Evolutionary conservation across 1,140 invertebrate genomes (phyloP), one percentile per base, ranked within the genome.

Genomic region (Drosophila santomea): DNA sequence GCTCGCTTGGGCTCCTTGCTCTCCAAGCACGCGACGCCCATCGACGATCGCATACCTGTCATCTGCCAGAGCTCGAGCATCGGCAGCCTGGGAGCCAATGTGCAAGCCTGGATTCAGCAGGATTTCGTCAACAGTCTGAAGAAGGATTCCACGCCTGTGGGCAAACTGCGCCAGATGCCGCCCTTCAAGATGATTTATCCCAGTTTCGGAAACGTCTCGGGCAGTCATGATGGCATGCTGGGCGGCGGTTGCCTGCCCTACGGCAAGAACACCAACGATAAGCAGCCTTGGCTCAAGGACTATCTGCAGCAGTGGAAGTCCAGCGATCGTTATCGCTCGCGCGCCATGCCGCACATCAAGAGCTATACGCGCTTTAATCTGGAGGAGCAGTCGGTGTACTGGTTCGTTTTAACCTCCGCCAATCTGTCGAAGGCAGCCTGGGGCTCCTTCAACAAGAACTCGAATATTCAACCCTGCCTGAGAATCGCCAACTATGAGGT

Each of bases 371-470:
- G 98, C 43, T 91, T 96, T 2, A 92, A 90, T 57, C 96, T 96
- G 1, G 95, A 93, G 93, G 64, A 96, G 94, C 93, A 93, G 51
- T 93, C 94, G 90, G 94, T 95, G 68, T 95, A 95, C 68, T 97
- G 96, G 95, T 98, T 97, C 91, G 93, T 98, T 1, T 93, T 99
- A 0, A 98, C 98, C 0, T 98, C 97, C 79, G 97, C 97, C 0
- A 99, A 99, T 93, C 92, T 99, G 7, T 99, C 98, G 12, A 99
- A 98, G 93, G 97, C 98, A 15, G 98, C 98, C 1, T 99, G 98
- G 98, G 98, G 98, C 60, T 94, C 93, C 15, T 88, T 95, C 20
- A 95, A 95, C 69, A 96, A 96, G 78, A 94, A 94, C 63, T 93
- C 94, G 47, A 93, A 93, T 41, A 93, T 93, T 38, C 86, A 93